Evolutionary conservation across 2,113 vertebrate species (phyloP).

Genomic region (Pachyramphus minor): DNA sequence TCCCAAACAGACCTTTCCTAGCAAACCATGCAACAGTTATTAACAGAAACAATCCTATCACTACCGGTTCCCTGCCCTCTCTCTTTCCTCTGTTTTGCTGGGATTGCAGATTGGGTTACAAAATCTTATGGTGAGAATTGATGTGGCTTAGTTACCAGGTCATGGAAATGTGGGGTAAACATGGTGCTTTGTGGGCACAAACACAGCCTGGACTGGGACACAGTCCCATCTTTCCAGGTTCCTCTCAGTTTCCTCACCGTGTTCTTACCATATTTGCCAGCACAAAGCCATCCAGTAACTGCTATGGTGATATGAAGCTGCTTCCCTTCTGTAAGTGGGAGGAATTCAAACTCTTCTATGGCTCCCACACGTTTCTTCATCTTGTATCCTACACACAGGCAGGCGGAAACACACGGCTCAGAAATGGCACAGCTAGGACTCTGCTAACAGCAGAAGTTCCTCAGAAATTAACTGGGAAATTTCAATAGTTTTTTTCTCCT

Average conservation of each 20-base stretch:
- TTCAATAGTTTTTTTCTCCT: neutral
- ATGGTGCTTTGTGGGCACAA: neutral
- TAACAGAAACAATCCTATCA: neutral
- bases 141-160: neutral
- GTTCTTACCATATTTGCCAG: constrained; percentile 91
- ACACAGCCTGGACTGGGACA: neutral
- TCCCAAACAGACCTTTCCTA: neutral
- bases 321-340: constrained; percentile 86
- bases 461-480: neutral
- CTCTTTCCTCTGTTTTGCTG: neutral
- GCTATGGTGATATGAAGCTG: constrained; percentile 91
- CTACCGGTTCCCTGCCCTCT: neutral
- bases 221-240: neutral
- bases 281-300: constrained; percentile 92
- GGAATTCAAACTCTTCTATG: constrained; percentile 95
- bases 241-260: neutral
- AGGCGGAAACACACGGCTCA: neutral
- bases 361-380: constrained; percentile 97
- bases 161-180: neutral
- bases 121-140: neutral
- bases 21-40: neutral
- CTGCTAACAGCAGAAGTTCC: neutral
- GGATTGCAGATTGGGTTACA: neutral
- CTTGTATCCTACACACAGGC: constrained; percentile 85
- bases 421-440: neutral